Percentiles rank a stretch among this genome's conserved stretches.
These are phyloP conservation scores for Leptinotarsa texana DNA, from an alignment of 1,140 invertebrate species.

Conservation along the genomic window DNA sequence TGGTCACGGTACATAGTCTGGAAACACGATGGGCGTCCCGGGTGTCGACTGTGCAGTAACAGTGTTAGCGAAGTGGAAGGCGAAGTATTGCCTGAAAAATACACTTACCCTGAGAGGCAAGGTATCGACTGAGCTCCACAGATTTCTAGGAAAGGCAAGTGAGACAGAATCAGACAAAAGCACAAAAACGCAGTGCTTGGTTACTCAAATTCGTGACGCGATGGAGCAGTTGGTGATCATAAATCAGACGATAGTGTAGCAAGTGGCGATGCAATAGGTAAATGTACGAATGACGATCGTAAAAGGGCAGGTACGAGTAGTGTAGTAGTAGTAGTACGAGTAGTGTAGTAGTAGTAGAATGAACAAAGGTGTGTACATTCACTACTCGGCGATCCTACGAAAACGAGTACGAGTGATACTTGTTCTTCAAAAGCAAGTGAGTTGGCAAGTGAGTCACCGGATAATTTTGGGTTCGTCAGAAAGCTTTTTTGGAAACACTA, in stretches of 20 bases:
- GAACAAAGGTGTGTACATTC: no score
- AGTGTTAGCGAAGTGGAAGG: neutral
- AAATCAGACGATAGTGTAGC: no score
- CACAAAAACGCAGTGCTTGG: neutral
- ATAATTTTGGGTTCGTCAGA: no score
- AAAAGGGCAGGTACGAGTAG: neutral
- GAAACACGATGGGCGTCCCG: neutral
- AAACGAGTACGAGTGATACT: no score
- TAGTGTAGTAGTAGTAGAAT: no score
- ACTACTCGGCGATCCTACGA: no score
- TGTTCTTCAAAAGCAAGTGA: no score
- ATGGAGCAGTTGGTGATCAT: neutral
- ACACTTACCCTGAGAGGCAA: neutral
- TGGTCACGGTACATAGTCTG: neutral
- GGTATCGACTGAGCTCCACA: neutral
- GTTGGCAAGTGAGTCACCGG: no score
- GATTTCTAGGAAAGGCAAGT: neutral
- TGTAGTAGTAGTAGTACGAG: neutral
- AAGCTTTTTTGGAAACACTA: neutral
- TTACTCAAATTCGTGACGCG: neutral
- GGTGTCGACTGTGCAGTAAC: conserved; percentile 1
- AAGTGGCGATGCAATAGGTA: neutral
- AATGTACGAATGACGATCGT: neutral
- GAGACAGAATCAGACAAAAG: neutral
- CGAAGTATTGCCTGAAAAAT: neutral